Evolutionary conservation across 1,140 invertebrate genomes (phyloP), one percentile per base, ranked within the genome.

Genomic region (Medauroidea extradentata): DNA sequence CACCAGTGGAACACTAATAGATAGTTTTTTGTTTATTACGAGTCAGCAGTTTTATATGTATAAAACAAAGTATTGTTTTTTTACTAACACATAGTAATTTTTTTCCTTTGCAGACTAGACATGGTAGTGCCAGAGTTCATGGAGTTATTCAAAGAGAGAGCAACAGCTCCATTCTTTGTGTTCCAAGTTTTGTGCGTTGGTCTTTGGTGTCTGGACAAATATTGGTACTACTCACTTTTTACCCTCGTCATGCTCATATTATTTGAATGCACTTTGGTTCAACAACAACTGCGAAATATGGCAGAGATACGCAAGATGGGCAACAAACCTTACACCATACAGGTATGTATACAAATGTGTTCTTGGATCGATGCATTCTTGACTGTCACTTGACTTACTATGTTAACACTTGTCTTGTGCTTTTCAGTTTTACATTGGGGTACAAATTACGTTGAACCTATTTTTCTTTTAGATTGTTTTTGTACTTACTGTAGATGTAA

Each of bases 281-380:
- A 98, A 68, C 97, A 99, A 71, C 98, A 99, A 71, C 70, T 99
- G 5, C 79, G 91, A 64, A 99, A 99, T 73, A 97, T 99, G 93
- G 87, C 93, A n/a, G 96, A 98, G 78, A 99, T 99, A 64, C 81
- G 96, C n/a, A 96, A 98, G 79, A 99, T 99, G 97, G 97, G 96
- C 16, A 99, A 96, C 66, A 96, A 96, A 76, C 94, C 96, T 0
- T 97, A 96, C 71, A 82, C 85, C 58, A 90, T 98, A 63, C 87
- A 86, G 78, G 86, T 88, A 71, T 27, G 23, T 46, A 23, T 23
- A 38, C 41, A 14, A 13, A n/a, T n/a, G n/a, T n/a, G n/a, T n/a
- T n/a, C n/a, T n/a, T n/a, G n/a, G 9, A n/a, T n/a, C n/a, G n/a
- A n/a, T n/a, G n/a, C n/a, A n/a, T n/a, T n/a, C n/a, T n/a, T n/a